Conservation (phyloP, 1,140 invertebrate genomes). For the Scaptomyza hsui region DNA sequence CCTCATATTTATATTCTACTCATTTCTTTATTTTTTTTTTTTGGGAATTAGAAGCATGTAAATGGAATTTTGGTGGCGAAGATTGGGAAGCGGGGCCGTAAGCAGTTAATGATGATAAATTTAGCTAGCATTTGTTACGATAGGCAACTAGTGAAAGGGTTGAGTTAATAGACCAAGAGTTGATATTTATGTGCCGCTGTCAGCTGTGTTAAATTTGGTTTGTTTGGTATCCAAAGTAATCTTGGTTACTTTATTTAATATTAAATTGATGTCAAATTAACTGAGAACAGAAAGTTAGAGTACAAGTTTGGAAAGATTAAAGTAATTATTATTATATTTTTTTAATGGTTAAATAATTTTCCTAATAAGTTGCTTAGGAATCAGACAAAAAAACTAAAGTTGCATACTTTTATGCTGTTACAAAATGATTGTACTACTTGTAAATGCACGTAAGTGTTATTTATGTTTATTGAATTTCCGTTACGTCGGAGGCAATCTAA, state of each 20-base stretch:
- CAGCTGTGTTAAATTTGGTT: background rate
- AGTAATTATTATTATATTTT: no score
- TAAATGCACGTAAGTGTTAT: no score
- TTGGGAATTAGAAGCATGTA: conserved; percentile 42
- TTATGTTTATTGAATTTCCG: no score
- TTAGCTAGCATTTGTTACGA: conserved; percentile 25
- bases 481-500: background rate
- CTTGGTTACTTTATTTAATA: background rate
- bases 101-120: conserved; percentile 49
- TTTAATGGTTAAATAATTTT: no score
- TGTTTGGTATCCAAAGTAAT: background rate
- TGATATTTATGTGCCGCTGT: background rate
- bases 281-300: background rate
- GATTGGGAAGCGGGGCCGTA: background rate
- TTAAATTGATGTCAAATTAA: background rate
- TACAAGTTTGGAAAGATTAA: background rate
- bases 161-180: conserved; percentile 9
- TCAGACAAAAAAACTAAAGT: no score
- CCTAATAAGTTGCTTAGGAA: no score
- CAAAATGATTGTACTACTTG: no score
- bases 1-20: conserved; percentile 4
- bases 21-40: conserved; percentile 14
- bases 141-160: conserved; percentile 19
- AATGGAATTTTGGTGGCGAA: conserved; percentile 32
- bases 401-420: no score